Base-by-base conservation (phyloP, 2,797 vertebrate genomes). In the Micromesistius poutassou region DNA sequence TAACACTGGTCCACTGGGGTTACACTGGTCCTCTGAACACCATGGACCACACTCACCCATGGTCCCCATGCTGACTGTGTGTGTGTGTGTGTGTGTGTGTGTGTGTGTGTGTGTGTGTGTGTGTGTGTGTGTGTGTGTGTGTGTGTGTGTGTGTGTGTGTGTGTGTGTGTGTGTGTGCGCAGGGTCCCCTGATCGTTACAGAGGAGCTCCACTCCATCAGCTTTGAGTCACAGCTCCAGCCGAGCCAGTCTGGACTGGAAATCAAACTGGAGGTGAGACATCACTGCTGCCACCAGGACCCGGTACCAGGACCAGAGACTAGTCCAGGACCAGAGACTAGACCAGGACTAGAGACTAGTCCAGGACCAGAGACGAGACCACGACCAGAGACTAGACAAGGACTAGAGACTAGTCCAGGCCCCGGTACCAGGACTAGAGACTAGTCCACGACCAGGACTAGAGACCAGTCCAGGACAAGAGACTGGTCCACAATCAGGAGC, bases 231-330 rank as follows among this genome's bases (percentile, higher is more conserved):
- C 94, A 96, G 84, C 88, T 98, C 0, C 96, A 96, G 87, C 89
- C 97, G 78, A 96, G 94, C 90, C 97, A 97, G 86, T 95, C 95
- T 0, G 94, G 94, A 40, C 91, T 96, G 50, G 84, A 93, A 40
- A 92, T 98, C 85, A 96, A 96, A 6, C 93, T 99, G 1, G 97
- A 98, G 95, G 98, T 99, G 89, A 91, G 93, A 22, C 10, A 70
- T 70, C 8, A 30, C 66, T 22, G 16, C 14, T 22, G 19, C 10
- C 3, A n/a, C n/a, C 16, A 19, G 19, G 5, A 50, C 46, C 19
- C 46, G 1, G 46, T 19, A 19, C 46, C 46, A 50, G 46, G 46
- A 16, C 3, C 22, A 50, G 7, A 42, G 14, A 50, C 46, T 50
- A 50, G 46, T 50, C 16, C 46, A 19, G 42, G 42, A 13, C 33